Conservation (phyloP, 2,113 vertebrate genomes). For the Rallus limicola region DNA sequence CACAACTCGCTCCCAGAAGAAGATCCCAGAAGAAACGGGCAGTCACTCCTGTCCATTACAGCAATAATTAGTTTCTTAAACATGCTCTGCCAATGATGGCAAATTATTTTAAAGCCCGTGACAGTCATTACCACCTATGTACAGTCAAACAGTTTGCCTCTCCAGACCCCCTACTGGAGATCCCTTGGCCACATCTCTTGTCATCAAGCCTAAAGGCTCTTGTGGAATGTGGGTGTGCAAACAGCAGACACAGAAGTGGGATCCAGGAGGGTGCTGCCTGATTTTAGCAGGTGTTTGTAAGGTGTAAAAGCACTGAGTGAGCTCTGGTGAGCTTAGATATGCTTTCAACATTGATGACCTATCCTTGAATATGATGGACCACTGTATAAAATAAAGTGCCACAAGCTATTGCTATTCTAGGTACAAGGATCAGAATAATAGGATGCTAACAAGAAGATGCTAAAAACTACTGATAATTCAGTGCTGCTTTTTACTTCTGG, state of each 20-base stretch:
- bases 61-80: not conserved
- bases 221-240: not conserved
- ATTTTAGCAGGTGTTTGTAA: not conserved
- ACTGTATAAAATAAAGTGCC: not conserved
- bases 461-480: not conserved
- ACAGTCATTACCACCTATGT: not conserved
- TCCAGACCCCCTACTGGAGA: not conserved
- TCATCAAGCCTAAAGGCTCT: not conserved
- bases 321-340: not conserved
- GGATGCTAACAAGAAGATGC: not conserved
- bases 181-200: not conserved
- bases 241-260: fast-evolving
- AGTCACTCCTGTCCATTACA: fast-evolving
- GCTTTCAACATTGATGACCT: not conserved
- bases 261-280: not conserved
- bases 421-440: not conserved
- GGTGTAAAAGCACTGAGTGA: not conserved
- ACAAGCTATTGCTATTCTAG: not conserved
- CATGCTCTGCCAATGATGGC: not conserved
- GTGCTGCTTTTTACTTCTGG: not conserved
- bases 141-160: not conserved
- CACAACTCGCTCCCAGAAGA: not conserved
- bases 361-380: not conserved
- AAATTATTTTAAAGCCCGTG: not conserved
- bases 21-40: not conserved